Evolutionary conservation across 2,888 invertebrate species (phyloP).

Genomic region (Cyclophora albipunctata): DNA sequence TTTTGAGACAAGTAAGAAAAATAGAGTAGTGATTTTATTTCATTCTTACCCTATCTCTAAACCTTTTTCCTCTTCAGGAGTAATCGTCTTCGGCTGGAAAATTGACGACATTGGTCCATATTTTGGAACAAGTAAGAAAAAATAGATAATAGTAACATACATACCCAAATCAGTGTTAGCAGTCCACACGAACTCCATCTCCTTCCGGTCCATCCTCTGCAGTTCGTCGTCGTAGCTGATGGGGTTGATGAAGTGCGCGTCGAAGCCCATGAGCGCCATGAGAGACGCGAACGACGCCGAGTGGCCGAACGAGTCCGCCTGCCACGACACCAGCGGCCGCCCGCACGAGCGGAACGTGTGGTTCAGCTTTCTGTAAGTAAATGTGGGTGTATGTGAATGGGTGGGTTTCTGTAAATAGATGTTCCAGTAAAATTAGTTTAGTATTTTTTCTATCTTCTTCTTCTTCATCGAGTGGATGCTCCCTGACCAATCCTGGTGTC

Average conservation of each 20-base stretch:
- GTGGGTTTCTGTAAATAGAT: too few species aligned
- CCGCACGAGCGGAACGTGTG: conserved; percentile 82
- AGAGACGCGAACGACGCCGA: conserved; percentile 88
- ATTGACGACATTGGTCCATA: too few species aligned
- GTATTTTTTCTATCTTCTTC: background rate
- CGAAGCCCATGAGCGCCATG: conserved; percentile 79
- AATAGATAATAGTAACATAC: conserved; percentile 1
- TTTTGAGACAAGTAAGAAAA: too few species aligned
- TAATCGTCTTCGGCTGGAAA: too few species aligned
- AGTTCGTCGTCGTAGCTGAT: conserved; percentile 89
- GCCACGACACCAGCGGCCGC: conserved; percentile 84
- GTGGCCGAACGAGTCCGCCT: conserved; percentile 87
- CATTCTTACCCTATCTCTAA: too few species aligned
- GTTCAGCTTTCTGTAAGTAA: conserved; percentile 61
- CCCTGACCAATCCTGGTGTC: too few species aligned
- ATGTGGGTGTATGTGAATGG: too few species aligned
- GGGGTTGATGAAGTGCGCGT: conserved; percentile 88
- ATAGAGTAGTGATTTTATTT: too few species aligned
- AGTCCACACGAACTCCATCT: conserved; percentile 90
- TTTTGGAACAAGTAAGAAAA: too few species aligned
- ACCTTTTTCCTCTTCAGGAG: too few species aligned
- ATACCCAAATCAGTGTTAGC: conserved; percentile 82
- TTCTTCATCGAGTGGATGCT: too few species aligned
- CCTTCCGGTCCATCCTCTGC: conserved; percentile 74
- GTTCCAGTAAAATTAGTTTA: background rate